These are phyloP conservation scores for Spodoptera frugiperda DNA, from an alignment of 1,140 invertebrate species.

Conservation along the genomic window DNA sequence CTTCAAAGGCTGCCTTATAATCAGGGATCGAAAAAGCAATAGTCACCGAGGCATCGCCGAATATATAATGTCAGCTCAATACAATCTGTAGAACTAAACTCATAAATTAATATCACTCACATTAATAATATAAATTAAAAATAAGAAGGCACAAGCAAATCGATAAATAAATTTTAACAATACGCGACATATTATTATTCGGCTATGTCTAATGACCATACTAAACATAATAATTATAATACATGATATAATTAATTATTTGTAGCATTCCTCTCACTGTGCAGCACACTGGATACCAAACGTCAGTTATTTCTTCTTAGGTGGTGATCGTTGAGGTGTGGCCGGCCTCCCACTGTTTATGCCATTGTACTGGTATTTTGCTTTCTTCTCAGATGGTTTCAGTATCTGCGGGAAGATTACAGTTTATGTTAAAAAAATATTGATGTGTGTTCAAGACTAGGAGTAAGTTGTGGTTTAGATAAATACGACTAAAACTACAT, in stretches of 20 bases:
- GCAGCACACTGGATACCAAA: constrained; percentile 82
- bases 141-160: constrained; percentile 83
- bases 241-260: constrained; percentile 83
- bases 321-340: constrained; percentile 95
- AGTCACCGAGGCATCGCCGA: constrained; percentile 74
- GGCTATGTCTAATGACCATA: constrained; percentile 76
- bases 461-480: too few species aligned
- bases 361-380: constrained; percentile 98
- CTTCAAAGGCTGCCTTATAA: constrained; percentile 66
- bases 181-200: constrained; percentile 72
- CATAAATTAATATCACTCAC: constrained; percentile 83
- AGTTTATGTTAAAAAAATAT: too few species aligned
- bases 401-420: constrained; percentile 91
- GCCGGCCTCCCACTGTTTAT: constrained; percentile 93
- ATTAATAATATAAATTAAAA: constrained; percentile 75
- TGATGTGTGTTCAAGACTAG: too few species aligned
- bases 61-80: constrained; percentile 65
- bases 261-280: constrained; percentile 84
- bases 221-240: constrained; percentile 81
- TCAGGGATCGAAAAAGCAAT: constrained; percentile 78
- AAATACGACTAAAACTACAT: too few species aligned
- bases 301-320: constrained; percentile 92
- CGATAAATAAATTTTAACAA: constrained; percentile 80
- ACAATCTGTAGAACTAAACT: constrained; percentile 74
- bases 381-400: constrained; percentile 99